Evolutionary conservation across 2,797 vertebrate genomes (phyloP).

Genomic region (Alcedo quadribrachys): DNA sequence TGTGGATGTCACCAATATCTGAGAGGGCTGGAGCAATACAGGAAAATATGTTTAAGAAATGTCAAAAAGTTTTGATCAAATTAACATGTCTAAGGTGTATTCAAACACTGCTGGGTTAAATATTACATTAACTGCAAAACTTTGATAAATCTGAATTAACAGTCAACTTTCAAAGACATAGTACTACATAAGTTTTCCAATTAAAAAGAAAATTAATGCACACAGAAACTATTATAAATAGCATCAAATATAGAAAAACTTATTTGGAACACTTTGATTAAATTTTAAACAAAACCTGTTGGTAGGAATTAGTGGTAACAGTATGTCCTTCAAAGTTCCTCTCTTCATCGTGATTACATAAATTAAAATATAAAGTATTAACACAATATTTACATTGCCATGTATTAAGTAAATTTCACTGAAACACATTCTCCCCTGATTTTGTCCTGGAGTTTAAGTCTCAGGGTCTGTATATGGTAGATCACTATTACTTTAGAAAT

Average conservation of each 20-base stretch:
- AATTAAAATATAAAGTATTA: conserved; percentile 3
- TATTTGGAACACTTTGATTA: conserved; percentile 46
- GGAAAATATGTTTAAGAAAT: conserved; percentile 32
- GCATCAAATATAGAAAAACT: conserved; percentile 19
- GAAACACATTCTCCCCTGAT: neutral
- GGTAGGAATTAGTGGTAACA: neutral
- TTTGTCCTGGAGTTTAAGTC: neutral
- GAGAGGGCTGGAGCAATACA: neutral
- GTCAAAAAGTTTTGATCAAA: conserved; percentile 34
- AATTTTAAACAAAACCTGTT: conserved; percentile 45
- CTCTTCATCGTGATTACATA: neutral
- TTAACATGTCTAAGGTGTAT: conserved; percentile 33
- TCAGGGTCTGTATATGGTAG: neutral
- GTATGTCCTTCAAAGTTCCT: neutral
- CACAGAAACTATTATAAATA: conserved; percentile 36
- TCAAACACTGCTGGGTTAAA: conserved; percentile 18
- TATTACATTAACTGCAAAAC: neutral
- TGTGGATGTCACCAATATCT: neutral
- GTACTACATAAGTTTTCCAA: conserved; percentile 11
- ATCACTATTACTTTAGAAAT: neutral
- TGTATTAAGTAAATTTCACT: neutral
- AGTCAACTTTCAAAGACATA: conserved; percentile 46
- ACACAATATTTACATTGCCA: neutral
- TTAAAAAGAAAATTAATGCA: conserved; percentile 59
- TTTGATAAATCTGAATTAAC: conserved; percentile 43